These are phyloP conservation scores for Drosophila tsacasi DNA, from an alignment of 1,140 invertebrate species.

Conservation along the genomic window DNA sequence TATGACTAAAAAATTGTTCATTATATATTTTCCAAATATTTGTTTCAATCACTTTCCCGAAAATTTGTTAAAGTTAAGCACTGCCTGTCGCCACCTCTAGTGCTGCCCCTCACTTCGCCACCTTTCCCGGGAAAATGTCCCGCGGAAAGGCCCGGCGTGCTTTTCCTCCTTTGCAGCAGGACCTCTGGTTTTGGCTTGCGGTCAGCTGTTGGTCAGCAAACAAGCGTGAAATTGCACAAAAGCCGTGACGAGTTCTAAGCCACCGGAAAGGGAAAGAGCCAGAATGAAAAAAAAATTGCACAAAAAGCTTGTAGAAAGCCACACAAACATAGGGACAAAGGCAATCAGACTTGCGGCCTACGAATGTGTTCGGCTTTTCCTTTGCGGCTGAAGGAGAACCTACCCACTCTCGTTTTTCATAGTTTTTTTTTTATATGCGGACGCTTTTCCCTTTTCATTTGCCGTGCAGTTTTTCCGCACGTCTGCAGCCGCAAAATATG, in stretches of 20 bases:
- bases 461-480: slow-evolving; percentile 16
- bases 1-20: not conserved
- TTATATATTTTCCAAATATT: not conserved
- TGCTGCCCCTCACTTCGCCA: not conserved
- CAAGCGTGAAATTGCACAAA: slow-evolving; percentile 83
- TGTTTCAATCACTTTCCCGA: not conserved
- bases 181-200: slow-evolving; percentile 65
- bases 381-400: slow-evolving; percentile 6
- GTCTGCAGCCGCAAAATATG: slow-evolving; percentile 31
- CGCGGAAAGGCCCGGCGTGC: slow-evolving; percentile 1
- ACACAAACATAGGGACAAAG: slow-evolving; percentile 49
- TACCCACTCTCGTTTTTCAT: slow-evolving; percentile 14
- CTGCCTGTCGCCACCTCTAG: not conserved
- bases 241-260: slow-evolving; percentile 59
- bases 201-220: slow-evolving; percentile 77
- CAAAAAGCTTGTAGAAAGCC: slow-evolving; percentile 10
- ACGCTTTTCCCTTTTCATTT: slow-evolving; percentile 30
- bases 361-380: slow-evolving; percentile 32
- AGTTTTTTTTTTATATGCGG: not conserved
- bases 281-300: not conserved
- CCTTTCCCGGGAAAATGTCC: slow-evolving; percentile 7
- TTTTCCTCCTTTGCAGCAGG: slow-evolving; percentile 5
- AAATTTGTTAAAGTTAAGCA: too few relatives aligned
- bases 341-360: slow-evolving; percentile 78
- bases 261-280: slow-evolving; percentile 10